A percentile compares a stretch with the other conserved stretches of the same genome.
Conservation (phyloP, 2,888 invertebrate genomes). For the Lingula anatina region DNA sequence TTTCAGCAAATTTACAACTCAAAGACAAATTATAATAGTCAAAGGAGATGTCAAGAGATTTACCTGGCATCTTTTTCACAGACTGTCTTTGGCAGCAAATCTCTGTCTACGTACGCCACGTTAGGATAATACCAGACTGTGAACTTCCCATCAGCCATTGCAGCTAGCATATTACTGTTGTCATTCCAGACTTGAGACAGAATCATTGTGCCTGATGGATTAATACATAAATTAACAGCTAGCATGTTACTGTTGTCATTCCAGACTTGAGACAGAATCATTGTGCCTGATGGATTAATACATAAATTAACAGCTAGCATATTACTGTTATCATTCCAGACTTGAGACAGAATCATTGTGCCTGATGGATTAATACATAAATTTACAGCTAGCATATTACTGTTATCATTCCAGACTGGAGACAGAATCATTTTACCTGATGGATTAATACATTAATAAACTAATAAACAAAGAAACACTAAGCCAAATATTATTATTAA, state of each 20-base stretch:
- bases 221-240: no score
- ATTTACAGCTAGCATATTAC: slow-evolving; percentile 75
- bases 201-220: slow-evolving; percentile 66
- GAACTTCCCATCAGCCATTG: slow-evolving; percentile 72
- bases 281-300: no score
- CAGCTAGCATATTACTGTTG: slow-evolving; percentile 72
- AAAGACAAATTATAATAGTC: no score
- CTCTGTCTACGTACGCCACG: slow-evolving; percentile 67
- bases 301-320: no score
- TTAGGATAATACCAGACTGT: slow-evolving; percentile 79
- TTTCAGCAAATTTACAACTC: no score
- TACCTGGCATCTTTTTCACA: slow-evolving; percentile 54
- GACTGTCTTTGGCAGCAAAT: slow-evolving; percentile 62
- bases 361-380: no score
- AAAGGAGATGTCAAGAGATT: no score
- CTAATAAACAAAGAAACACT: slow-evolving; percentile 9
- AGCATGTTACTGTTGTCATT: slow-evolving; percentile 73
- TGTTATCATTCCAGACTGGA: slow-evolving; percentile 68
- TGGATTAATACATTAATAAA: no score
- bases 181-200: slow-evolving; percentile 68
- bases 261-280: slow-evolving; percentile 66
- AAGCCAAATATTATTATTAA: no score
- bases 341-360: slow-evolving; percentile 63
- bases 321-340: slow-evolving; percentile 73
- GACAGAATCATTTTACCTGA: no score